Percentiles rank a stretch among this genome's conserved stretches.
Conservation (phyloP, 2,113 vertebrate species). For the Nansenia antarctica region DNA sequence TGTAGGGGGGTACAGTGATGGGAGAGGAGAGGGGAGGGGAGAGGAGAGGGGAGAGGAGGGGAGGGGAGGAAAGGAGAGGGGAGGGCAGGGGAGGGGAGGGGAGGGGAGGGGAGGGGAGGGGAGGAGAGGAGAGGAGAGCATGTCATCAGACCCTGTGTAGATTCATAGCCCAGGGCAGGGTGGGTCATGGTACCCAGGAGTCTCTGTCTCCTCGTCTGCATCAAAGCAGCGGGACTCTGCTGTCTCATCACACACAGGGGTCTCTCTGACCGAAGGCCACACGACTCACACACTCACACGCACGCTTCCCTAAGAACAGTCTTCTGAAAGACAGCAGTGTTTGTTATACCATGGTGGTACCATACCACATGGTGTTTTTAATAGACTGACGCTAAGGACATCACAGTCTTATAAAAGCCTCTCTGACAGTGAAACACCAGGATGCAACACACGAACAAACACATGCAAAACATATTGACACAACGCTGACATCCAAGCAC, state of each 20-base stretch:
- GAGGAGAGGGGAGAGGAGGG: not conserved
- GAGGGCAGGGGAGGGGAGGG: constrained; percentile 17
- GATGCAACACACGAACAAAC: constrained; percentile 30
- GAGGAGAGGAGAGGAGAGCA: not conserved
- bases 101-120: constrained; percentile 7
- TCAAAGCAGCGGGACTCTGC: too few relatives aligned
- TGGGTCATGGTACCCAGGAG: not conserved
- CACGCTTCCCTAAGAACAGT: too few relatives aligned
- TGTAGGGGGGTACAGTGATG: not conserved
- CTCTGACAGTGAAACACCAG: constrained; percentile 55
- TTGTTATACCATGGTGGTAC: constrained; percentile 15
- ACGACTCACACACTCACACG: too few relatives aligned
- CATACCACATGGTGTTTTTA: constrained; percentile 23
- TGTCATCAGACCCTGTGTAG: not conserved
- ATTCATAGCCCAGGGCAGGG: not conserved
- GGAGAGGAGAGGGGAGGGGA: not conserved
- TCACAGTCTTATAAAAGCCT: constrained; percentile 40
- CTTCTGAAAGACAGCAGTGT: constrained; percentile 25
- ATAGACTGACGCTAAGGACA: not conserved
- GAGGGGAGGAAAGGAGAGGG: not conserved
- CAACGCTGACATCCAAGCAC: too few relatives aligned
- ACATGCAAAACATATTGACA: too few relatives aligned
- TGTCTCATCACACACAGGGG: too few relatives aligned
- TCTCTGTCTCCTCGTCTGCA: not conserved
- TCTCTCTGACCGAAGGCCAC: too few relatives aligned